Evolutionary conservation across 2,888 invertebrate genomes (phyloP), one percentile per base, ranked within the genome.

Genomic region (Coenonympha glycerion): DNA sequence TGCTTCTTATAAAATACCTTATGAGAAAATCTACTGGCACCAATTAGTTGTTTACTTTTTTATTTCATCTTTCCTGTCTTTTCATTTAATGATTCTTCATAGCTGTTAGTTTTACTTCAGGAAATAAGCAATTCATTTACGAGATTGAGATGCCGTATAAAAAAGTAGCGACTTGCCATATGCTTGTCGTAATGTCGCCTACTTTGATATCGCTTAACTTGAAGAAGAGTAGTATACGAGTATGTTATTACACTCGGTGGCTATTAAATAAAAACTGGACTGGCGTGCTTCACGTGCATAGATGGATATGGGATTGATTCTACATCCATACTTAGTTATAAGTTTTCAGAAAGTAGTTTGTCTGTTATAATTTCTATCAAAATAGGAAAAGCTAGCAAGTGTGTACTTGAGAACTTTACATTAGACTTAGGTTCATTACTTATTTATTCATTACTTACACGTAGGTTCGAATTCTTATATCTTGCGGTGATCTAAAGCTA

Each of bases 61-160:
- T 36, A 21, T 21, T 21, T 21, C 21, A 36, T 36, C 36, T 36
- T 15, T 36, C 19, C 19, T 11, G 36, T 36, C 36, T 36, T 15
- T 36, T 19, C 19, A 36, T 36, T 36, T 18, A 40, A 24, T 21
- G 24, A 24, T 15, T 40, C 40, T 26, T 2, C 18, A 40, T 26
- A n/a, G 4, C n/a, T 0, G 3, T 2, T 3, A 40, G 40, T 40
- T 28, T 16, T 28, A 26, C 16, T 18, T n/a, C 28, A 26, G 11
- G 21, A 21, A 37, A 15, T 40, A 26, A 40, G 24, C n/a, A 15
- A 40, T 24, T 40, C 9, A 24, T 26, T 40, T 16, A 40, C 40
- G 6, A 24, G 26, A 40, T 40, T 13, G 21, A 40, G 18, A 26
- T 26, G 40, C 28, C 16, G 18, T 19, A 28, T 11, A 41, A 30